Percentiles rank a stretch among this genome's conserved stretches.
These are phyloP conservation scores for Chaenocephalus aceratus DNA, from an alignment of 2,113 vertebrate species.

Conservation along the genomic window DNA sequence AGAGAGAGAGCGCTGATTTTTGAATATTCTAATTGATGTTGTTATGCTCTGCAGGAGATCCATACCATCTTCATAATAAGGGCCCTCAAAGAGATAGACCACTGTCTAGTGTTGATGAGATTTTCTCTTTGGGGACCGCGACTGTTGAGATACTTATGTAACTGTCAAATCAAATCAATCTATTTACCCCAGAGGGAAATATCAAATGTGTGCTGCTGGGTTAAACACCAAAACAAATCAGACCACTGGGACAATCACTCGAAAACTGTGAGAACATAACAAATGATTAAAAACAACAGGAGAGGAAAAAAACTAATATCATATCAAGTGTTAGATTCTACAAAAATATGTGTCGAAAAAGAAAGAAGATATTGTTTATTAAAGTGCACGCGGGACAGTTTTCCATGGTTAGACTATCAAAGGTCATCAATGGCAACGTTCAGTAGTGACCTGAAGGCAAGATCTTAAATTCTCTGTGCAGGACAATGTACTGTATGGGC, in stretches of 20 bases:
- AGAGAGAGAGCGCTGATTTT: neutral
- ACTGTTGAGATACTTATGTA: conserved; percentile 5
- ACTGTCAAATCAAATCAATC: conserved; percentile 54
- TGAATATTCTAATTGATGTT: neutral
- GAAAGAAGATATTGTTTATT: neutral
- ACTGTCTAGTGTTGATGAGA: conserved; percentile 42
- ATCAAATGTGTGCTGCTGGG: neutral
- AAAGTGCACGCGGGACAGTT: neutral
- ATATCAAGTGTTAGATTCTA: neutral
- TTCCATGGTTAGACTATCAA: neutral
- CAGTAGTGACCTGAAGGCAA: neutral
- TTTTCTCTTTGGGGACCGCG: conserved; percentile 28
- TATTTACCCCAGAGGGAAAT: conserved; percentile 38
- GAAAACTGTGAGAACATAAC: conserved; percentile 7
- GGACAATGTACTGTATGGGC: neutral
- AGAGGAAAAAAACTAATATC: neutral
- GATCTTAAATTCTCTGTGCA: neutral
- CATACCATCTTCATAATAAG: conserved; percentile 23
- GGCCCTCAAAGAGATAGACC: conserved; percentile 10
- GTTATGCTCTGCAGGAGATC: neutral
- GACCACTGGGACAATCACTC: conserved; percentile 7
- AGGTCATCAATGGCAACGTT: neutral
- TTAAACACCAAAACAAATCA: conserved; percentile 26
- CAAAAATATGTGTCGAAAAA: neutral
- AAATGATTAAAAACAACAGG: conserved; percentile 5